phyloP scores from a whole-genome alignment of 2,797 vertebrate genomes.

The Pangasius macronema region DNA sequence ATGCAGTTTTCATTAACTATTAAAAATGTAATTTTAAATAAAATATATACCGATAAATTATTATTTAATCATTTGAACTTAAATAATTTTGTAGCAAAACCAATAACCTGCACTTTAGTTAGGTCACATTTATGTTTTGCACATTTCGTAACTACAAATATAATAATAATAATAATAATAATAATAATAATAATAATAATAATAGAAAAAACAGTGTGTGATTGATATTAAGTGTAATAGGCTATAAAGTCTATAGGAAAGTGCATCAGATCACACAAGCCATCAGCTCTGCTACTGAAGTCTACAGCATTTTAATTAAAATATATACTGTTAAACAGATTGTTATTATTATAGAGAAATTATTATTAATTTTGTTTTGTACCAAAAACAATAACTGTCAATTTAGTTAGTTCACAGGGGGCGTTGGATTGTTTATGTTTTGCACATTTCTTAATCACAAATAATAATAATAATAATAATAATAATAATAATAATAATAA shows the following conservation, averaged over 20 bases:
- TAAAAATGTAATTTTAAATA: not conserved
- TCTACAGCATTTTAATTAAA: not conserved
- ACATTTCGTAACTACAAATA: not conserved
- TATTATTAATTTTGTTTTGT: not conserved
- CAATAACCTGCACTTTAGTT: not conserved
- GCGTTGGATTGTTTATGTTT: not conserved
- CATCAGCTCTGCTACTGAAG: no score
- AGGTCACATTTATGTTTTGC: not conserved
- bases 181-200: no score
- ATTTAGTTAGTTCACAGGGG: not conserved
- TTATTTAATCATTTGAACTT: no score
- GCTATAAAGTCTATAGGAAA: not conserved
- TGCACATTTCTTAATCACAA: not conserved
- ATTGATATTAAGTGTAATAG: not conserved
- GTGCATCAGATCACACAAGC: no score
- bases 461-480: not conserved
- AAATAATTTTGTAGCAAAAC: not conserved
- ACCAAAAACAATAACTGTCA: not conserved
- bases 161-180: not conserved
- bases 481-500: no score
- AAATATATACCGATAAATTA: not conserved
- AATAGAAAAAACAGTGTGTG: not conserved
- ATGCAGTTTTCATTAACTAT: conserved; percentile 23
- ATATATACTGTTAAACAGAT: not conserved
- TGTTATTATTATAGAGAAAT: no score